These are phyloP conservation scores for Onychorhynchus coronatus DNA, from an alignment of 2,113 vertebrate genomes.

Conservation along the genomic window DNA sequence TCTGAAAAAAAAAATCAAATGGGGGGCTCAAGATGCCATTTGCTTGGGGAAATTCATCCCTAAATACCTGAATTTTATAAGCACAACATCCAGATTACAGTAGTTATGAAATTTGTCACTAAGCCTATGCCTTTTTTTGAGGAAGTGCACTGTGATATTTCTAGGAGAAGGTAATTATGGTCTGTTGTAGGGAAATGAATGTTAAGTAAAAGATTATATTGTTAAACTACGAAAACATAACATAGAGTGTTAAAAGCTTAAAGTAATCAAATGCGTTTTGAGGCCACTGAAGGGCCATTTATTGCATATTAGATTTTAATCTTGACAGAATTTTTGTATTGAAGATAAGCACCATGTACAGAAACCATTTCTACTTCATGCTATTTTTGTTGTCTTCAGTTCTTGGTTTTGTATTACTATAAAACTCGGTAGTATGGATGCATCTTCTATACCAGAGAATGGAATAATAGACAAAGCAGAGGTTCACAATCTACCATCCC, in stretches of 20 bases:
- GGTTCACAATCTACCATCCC: not conserved
- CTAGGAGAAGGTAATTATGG: not conserved
- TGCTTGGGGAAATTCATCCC: not conserved
- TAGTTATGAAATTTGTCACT: not conserved
- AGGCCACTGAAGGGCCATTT: slow-evolving; percentile 13
- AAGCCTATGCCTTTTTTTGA: not conserved
- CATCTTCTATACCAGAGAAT: not conserved
- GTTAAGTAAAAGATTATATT: not conserved
- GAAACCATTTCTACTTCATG: not conserved
- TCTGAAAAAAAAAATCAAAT: not conserved
- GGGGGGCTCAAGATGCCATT: not conserved
- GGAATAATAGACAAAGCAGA: not conserved
- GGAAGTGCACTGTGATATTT: not conserved
- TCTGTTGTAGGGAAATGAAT: not conserved
- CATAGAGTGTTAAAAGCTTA: not conserved
- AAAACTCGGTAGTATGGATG: not conserved
- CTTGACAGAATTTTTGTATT: not conserved
- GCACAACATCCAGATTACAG: not conserved
- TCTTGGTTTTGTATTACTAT: not conserved
- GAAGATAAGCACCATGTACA: not conserved
- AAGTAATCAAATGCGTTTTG: slow-evolving; percentile 34
- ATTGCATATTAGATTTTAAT: slow-evolving; percentile 22
- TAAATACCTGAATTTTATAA: not conserved
- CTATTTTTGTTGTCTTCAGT: not conserved
- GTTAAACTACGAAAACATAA: not conserved